phyloP scores from a whole-genome alignment of 2,113 vertebrate genomes.

The Oryzias woworae region DNA sequence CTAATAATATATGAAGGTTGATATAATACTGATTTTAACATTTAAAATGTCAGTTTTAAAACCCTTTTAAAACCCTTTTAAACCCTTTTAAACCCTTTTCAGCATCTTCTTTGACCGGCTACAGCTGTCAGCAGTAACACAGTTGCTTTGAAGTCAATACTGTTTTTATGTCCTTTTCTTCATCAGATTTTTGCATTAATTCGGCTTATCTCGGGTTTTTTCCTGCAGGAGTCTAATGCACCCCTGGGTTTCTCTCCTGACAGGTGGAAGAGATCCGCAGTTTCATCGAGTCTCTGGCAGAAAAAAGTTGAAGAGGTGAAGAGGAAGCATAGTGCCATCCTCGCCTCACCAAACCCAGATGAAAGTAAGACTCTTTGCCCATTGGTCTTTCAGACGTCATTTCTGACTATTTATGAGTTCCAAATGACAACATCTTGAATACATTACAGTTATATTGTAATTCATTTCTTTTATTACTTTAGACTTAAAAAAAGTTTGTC shows the following conservation, averaged over 20 bases:
- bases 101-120: too few species aligned
- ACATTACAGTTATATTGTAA: too few species aligned
- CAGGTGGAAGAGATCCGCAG: conserved; percentile 95
- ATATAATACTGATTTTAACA: too few species aligned
- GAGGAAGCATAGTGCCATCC: conserved; percentile 93
- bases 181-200: conserved; percentile 26
- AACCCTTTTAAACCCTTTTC: too few species aligned
- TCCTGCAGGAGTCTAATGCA: conserved; percentile 26
- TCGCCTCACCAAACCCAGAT: conserved; percentile 91
- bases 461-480: too few species aligned
- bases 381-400: background rate
- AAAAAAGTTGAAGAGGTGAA: conserved; percentile 97
- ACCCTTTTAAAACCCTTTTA: too few species aligned
- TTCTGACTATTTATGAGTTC: background rate
- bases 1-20: too few species aligned
- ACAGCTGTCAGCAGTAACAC: too few species aligned
- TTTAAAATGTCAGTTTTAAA: too few species aligned
- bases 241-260: conserved; percentile 14
- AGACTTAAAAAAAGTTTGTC: too few species aligned
- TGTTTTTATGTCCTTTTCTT: conserved; percentile 32
- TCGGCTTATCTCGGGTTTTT: conserved; percentile 15
- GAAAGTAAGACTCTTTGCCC: conserved; percentile 83
- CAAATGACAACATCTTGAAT: background rate
- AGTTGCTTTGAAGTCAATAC: background rate
- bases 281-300: conserved; percentile 90